Evolutionary conservation across 2,888 invertebrate genomes (phyloP).

Genomic region (Lacanobia oleracea): DNA sequence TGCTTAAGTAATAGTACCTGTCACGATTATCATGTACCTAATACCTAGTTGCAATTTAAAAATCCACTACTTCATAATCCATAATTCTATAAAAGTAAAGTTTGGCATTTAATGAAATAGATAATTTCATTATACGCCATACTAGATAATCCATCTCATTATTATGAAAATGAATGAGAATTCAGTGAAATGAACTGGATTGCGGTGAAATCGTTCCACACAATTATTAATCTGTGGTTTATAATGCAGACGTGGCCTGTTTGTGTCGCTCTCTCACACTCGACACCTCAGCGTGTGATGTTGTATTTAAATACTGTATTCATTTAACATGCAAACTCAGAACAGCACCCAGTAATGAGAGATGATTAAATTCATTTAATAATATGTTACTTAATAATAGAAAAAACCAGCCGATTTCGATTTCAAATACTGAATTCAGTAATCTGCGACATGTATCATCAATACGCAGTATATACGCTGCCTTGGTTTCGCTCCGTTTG

Average conservation of each 20-base stretch:
- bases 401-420: too few relatives aligned
- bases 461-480: background rate
- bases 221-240: conserved; percentile 31
- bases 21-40: too few relatives aligned
- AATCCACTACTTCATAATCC: too few relatives aligned
- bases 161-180: background rate
- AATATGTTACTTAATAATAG: too few relatives aligned
- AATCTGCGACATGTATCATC: background rate
- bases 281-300: conserved; percentile 12
- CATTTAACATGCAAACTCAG: background rate
- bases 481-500: background rate
- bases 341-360: background rate
- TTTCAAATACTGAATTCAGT: too few relatives aligned
- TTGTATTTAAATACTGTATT: background rate
- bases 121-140: too few relatives aligned
- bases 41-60: too few relatives aligned
- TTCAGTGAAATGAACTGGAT: conserved; percentile 1
- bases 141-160: background rate
- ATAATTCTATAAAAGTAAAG: too few relatives aligned
- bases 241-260: background rate
- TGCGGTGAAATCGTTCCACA: background rate
- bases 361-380: too few relatives aligned
- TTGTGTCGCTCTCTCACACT: conserved; percentile 33
- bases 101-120: too few relatives aligned
- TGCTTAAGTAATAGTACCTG: too few relatives aligned